Base-by-base conservation (phyloP, 2,888 invertebrate genomes). In the Aquatica leii region DNA sequence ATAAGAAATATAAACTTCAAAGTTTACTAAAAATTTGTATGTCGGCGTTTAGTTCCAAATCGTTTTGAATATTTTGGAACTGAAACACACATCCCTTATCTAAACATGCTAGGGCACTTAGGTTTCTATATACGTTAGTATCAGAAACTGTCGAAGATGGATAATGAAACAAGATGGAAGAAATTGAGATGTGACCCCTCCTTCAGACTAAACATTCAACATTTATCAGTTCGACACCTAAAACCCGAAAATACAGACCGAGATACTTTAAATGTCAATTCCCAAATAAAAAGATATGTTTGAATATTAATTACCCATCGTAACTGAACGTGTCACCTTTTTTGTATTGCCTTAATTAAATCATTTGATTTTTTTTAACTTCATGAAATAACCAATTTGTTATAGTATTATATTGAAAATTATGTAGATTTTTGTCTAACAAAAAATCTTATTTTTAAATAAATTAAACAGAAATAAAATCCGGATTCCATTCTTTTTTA, bases 71-170 rank as follows among this genome's bases (percentile, higher is more conserved):
- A 6, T 24, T 24, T 24, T 24, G 2, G 24, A 24, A 37, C 37
- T 12, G 12, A 49, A 49, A 56, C 46, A 59, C 59, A 48, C 52
- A 60, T 62, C 66, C 72, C 74, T 79, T 79, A 79, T 79, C 78
- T 78, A 76, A 78, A 79, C 78, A 79, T 77, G 78, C 74, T 71
- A 72, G 73, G 75, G 78, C 78, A 79, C 78, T 79, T 79, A 75
- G 73, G 68, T 66, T 69, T 67, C 70, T 65, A 64, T 67, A 68
- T 17, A 72, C 68, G 65, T 67, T 59, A 55, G 63, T 70, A 65
- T 69, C 67, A 51, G 51, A 37, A 63, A 41, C 73, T 73, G 71
- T 71, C 71, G 69, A 71, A 72, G 69, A 56, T 62, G 69, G 74
- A 75, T 73, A 74, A 73, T 71, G 70, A 74, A 73, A 76, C 74